Evolutionary conservation across 2,797 vertebrate species (phyloP).

Genomic region (Amphiprion clarkii): DNA sequence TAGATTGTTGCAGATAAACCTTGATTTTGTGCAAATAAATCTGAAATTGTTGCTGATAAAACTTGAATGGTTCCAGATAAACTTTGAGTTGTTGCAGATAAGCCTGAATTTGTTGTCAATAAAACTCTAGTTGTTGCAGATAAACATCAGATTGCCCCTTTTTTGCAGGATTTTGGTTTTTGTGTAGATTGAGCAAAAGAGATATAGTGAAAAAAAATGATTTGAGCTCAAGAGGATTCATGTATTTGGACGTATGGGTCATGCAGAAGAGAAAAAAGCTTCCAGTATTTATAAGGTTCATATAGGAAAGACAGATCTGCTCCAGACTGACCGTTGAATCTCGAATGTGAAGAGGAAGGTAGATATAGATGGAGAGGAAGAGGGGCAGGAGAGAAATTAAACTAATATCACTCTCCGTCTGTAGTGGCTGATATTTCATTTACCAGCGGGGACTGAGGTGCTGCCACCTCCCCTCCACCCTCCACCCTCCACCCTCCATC

Average conservation of each 20-base stretch:
- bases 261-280: constrained; percentile 18
- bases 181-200: too few species aligned
- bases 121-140: too few species aligned
- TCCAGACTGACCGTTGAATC: constrained; percentile 32
- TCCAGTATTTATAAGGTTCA: constrained; percentile 13
- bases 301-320: constrained; percentile 25
- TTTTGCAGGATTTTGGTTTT: too few species aligned
- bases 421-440: constrained; percentile 82
- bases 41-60: too few species aligned
- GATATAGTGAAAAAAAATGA: too few species aligned
- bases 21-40: too few species aligned
- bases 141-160: too few species aligned
- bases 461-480: constrained; percentile 17
- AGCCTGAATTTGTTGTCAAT: too few species aligned
- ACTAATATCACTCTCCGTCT: constrained; percentile 77
- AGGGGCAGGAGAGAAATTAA: constrained; percentile 68
- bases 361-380: constrained; percentile 14
- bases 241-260: background rate
- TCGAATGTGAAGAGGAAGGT: constrained; percentile 20
- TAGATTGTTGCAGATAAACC: too few species aligned
- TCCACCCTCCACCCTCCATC: constrained; percentile 9
- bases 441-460: constrained; percentile 73
- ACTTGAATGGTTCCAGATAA: too few species aligned
- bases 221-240: background rate
- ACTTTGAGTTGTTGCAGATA: too few species aligned